A percentile compares a stretch with the other conserved stretches of the same genome.
Conservation (phyloP, 2,888 invertebrate genomes). For the Apamea sordens region DNA sequence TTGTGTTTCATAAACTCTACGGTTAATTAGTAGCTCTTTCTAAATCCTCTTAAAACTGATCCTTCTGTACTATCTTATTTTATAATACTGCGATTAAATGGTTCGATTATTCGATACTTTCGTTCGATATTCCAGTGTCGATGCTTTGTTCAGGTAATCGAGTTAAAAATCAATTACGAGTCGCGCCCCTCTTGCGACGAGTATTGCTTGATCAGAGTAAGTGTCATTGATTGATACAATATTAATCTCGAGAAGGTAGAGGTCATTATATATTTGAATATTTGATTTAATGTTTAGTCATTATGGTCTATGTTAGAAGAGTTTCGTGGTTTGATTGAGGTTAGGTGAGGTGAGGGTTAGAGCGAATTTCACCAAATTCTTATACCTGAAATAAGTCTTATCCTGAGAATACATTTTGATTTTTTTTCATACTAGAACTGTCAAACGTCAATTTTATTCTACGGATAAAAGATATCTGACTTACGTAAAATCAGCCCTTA, state of each 20-base stretch:
- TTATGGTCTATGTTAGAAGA: not conserved
- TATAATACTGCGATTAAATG: conserved; percentile 11
- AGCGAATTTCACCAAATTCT: too few relatives aligned
- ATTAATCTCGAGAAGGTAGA: conserved; percentile 24
- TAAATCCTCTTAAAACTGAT: not conserved
- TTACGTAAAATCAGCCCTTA: too few relatives aligned
- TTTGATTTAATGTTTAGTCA: conserved; percentile 4
- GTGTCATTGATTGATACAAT: conserved; percentile 40
- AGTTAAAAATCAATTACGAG: conserved; percentile 58
- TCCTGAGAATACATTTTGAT: too few relatives aligned
- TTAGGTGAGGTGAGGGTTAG: too few relatives aligned
- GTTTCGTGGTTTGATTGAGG: not conserved
- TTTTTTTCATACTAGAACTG: too few relatives aligned
- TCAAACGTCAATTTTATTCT: too few relatives aligned
- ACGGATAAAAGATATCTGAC: too few relatives aligned
- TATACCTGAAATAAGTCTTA: too few relatives aligned
- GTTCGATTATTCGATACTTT: conserved; percentile 34
- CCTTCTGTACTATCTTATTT: conserved; percentile 6
- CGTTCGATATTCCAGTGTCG: conserved; percentile 33
- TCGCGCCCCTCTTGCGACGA: conserved; percentile 26
- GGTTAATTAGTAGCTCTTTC: not conserved
- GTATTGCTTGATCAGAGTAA: conserved; percentile 42
- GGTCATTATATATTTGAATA: conserved; percentile 17
- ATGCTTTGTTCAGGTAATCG: conserved; percentile 53
- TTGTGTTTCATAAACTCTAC: not conserved